Evolutionary conservation across 1,140 invertebrate genomes (phyloP).

Genomic region (Metaphire vulgaris): DNA sequence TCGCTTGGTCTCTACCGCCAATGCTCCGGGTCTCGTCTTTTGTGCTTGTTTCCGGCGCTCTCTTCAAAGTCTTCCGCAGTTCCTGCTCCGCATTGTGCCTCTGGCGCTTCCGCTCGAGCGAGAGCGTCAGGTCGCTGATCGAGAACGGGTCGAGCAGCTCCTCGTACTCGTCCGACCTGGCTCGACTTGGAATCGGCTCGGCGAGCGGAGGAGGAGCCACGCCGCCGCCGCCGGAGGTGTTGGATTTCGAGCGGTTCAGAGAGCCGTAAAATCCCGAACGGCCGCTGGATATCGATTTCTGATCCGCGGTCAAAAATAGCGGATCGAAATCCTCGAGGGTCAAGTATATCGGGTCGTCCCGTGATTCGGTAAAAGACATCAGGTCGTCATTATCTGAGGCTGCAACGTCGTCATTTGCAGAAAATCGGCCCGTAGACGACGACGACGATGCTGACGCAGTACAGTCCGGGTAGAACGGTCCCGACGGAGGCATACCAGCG

Average conservation of each 20-base stretch:
- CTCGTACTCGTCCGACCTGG: not conserved
- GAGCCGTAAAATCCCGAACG: too few relatives aligned
- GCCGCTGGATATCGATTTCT: not conserved
- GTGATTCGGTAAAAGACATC: not conserved
- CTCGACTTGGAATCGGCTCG: not conserved
- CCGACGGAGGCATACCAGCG: not conserved
- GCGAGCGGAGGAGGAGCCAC: too few relatives aligned
- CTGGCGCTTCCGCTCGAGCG: slow-evolving; percentile 18
- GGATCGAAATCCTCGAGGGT: slow-evolving; percentile 31
- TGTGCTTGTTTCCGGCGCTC: not conserved
- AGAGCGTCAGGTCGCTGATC: slow-evolving; percentile 18
- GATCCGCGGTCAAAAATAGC: slow-evolving; percentile 14
- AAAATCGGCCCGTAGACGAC: too few relatives aligned
- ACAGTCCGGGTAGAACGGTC: not conserved
- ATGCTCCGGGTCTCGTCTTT: not conserved
- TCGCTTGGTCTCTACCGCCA: too few relatives aligned
- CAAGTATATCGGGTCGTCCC: slow-evolving; percentile 12
- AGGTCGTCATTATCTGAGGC: too few relatives aligned
- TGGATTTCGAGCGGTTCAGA: too few relatives aligned
- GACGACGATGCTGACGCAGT: not conserved
- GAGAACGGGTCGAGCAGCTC: slow-evolving; percentile 29
- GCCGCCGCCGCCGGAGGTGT: not conserved
- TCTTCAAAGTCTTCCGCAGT: not conserved
- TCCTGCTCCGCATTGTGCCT: slow-evolving; percentile 5
- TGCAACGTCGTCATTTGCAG: too few relatives aligned